phyloP scores from a whole-genome alignment of 2,113 vertebrate genomes.

The Grus americana region DNA sequence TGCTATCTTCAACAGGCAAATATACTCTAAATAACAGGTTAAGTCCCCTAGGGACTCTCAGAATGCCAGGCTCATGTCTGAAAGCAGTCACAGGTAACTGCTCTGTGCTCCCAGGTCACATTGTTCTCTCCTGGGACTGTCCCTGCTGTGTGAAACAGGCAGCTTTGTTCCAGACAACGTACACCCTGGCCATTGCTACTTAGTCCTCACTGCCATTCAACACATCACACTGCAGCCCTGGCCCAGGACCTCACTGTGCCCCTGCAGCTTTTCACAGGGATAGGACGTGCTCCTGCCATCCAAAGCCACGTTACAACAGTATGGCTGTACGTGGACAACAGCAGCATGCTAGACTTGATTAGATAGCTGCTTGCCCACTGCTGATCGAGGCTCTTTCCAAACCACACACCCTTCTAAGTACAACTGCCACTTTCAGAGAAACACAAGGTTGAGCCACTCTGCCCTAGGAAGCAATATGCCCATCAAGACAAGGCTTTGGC shows the following conservation, averaged over 20 bases:
- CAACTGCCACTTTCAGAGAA: background rate
- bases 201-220: background rate
- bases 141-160: background rate
- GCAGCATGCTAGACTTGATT: background rate
- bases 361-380: background rate
- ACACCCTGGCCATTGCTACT: background rate
- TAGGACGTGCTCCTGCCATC: background rate
- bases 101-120: background rate
- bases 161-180: background rate
- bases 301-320: background rate
- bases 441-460: background rate
- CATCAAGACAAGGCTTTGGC: background rate
- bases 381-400: background rate
- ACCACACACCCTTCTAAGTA: background rate
- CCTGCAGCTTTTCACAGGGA: background rate
- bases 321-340: background rate
- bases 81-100: background rate
- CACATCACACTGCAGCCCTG: fast-evolving
- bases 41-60: background rate
- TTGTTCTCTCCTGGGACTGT: background rate
- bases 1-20: background rate
- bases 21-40: background rate
- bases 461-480: background rate
- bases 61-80: background rate
- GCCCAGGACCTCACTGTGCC: background rate